Evolutionary conservation across 2,888 invertebrate genomes (phyloP).

Genomic region (Aromia moschata): DNA sequence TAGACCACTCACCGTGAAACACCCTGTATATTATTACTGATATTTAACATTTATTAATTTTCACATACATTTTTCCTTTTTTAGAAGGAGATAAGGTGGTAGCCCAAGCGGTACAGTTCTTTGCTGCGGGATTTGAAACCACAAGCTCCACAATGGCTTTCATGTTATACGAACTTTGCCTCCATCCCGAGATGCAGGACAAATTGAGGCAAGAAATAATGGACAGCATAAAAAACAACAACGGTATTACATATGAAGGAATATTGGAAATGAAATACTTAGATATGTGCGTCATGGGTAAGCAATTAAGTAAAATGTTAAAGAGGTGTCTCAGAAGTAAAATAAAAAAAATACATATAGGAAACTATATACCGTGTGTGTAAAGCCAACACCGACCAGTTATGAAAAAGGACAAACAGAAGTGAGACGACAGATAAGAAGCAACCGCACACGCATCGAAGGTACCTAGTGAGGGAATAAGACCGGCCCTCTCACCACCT

Average conservation of each 20-base stretch:
- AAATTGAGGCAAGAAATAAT: slow-evolving; percentile 65
- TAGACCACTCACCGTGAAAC: too few species aligned
- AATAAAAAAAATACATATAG: background rate
- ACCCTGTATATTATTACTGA: too few species aligned
- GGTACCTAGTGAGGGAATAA: too few species aligned
- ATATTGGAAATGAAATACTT: slow-evolving; percentile 67
- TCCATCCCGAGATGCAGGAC: slow-evolving; percentile 66
- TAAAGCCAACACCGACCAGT: too few species aligned
- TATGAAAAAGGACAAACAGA: too few species aligned
- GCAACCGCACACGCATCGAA: too few species aligned
- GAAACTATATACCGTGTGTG: too few species aligned
- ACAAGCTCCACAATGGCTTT: slow-evolving; percentile 69
- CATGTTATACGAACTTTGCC: slow-evolving; percentile 67
- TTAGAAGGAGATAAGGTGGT: slow-evolving; percentile 29
- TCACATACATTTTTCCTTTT: too few species aligned
- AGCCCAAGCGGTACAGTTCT: slow-evolving; percentile 58
- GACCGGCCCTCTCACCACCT: too few species aligned
- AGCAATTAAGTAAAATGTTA: too few species aligned
- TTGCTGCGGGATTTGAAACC: slow-evolving; percentile 71
- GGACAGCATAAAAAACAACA: slow-evolving; percentile 59
- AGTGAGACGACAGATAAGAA: too few species aligned
- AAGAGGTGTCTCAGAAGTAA: background rate
- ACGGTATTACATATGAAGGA: slow-evolving; percentile 64
- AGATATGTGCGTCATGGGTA: slow-evolving; percentile 45
- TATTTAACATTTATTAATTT: too few species aligned